These are phyloP conservation scores for Taphrorychus bicolor DNA, from an alignment of 2,888 invertebrate genomes.

Conservation along the genomic window DNA sequence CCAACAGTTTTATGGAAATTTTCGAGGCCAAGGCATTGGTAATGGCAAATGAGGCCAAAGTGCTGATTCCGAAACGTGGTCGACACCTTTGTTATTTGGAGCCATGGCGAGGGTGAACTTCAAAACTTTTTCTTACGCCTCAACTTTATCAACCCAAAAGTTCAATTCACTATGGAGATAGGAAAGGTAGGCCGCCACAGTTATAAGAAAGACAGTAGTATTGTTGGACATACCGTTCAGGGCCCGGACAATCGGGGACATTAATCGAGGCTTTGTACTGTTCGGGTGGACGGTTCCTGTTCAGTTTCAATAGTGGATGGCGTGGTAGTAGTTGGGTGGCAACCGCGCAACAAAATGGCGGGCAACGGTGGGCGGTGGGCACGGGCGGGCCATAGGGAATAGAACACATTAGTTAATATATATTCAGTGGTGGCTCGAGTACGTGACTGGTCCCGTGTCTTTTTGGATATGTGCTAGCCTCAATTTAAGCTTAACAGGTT, in stretches of 20 bases:
- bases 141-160: too few relatives aligned
- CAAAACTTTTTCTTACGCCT: too few relatives aligned
- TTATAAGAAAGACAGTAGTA: conserved; percentile 49
- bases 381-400: conserved; percentile 52
- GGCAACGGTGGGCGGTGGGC: conserved; percentile 51
- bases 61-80: too few relatives aligned
- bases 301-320: conserved; percentile 26
- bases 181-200: too few relatives aligned
- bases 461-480: conserved; percentile 20
- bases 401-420: conserved; percentile 57
- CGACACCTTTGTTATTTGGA: too few relatives aligned
- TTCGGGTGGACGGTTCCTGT: conserved; percentile 48
- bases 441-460: conserved; percentile 28
- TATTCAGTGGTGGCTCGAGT: conserved; percentile 24
- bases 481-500: background rate
- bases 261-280: conserved; percentile 99
- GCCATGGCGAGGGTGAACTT: too few relatives aligned
- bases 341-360: conserved; percentile 35
- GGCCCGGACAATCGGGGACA: conserved; percentile 99
- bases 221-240: conserved; percentile 88
- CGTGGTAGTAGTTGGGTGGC: conserved; percentile 25
- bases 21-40: too few relatives aligned
- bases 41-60: too few relatives aligned
- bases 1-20: too few relatives aligned
- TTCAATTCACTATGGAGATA: too few relatives aligned